Evolutionary conservation across 2,888 invertebrate species (phyloP).

Genomic region (Tyria jacobaeae): DNA sequence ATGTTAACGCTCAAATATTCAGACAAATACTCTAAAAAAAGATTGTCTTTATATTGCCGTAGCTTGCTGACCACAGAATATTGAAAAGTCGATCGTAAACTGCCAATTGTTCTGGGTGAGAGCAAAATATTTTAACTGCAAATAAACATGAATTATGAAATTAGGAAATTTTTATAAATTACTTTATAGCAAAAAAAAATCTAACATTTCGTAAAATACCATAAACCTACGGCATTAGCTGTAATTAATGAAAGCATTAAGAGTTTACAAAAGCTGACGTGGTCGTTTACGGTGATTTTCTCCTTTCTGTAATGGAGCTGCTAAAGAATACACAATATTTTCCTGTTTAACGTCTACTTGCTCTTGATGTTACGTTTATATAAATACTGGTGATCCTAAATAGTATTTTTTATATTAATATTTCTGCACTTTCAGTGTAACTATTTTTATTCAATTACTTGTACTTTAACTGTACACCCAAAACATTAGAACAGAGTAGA

Average conservation of each 20-base stretch:
- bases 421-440: not conserved
- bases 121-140: not conserved
- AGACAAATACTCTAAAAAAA: not conserved
- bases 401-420: no score
- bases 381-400: not conserved
- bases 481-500: no score
- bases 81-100: constrained; percentile 27
- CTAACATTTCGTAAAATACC: not conserved
- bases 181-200: no score
- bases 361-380: not conserved
- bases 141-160: not conserved
- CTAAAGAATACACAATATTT: constrained; percentile 11
- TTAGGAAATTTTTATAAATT: no score
- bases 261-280: constrained; percentile 29
- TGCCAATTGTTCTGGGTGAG: not conserved
- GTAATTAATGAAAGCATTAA: constrained; percentile 13
- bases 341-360: not conserved
- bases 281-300: constrained; percentile 30
- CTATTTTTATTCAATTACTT: no score
- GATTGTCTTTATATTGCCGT: not conserved
- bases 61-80: not conserved
- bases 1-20: not conserved
- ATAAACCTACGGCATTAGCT: constrained; percentile 34
- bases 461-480: no score
- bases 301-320: constrained; percentile 14